Base-by-base conservation (phyloP, 2,797 vertebrate genomes). In the Sebastes hopkinsi region DNA sequence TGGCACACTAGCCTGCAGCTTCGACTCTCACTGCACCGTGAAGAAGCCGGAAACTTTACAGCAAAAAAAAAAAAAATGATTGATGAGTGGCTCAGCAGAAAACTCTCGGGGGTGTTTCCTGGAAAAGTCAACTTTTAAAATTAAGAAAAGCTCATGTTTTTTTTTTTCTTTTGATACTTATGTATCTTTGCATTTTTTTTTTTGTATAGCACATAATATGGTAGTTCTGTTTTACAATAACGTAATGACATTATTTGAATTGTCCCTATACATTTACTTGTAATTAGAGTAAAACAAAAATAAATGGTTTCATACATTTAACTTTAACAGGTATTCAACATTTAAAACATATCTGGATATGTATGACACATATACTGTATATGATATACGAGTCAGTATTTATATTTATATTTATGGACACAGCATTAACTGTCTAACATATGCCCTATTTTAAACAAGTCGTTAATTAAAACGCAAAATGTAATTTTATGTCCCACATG, bases 1-100 rank as follows among this genome's bases (percentile, higher is more conserved):
- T 66, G 79, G 81, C 81, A 86, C 70, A 50, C 85, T 84, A 82
- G 85, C 92, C 87, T 22, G 68, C 64, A 84, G 91, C 83, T 34
- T 81, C 27, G 5, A 65, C 82, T 87, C 80, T 72, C 73, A 72
- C 27, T 80, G 78, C 75, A 71, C 32, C 65, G 34, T 71, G 80
- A 85, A 87, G 80, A 78, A 83, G 79, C 67, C 62, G 29, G 58
- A 81, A 86, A 87, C 74, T 82, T 80, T 32, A 79, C 80, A 84
- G 67, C 71, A 60, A 70, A 83, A 75, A 42, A 65, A 65, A 65
- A 65, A 64, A 34, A n/a, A 67, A 18, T 84, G 89, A 92, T 88
- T 90, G 87, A 92, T 92, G 89, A 90, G 73, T 11, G 20, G 67
- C 80, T 83, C 59, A 42, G 77, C 34, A 46, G 27, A 82, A 74